Evolutionary conservation across 2,113 vertebrate species (phyloP).

Genomic region (Halichoerus grypus): DNA sequence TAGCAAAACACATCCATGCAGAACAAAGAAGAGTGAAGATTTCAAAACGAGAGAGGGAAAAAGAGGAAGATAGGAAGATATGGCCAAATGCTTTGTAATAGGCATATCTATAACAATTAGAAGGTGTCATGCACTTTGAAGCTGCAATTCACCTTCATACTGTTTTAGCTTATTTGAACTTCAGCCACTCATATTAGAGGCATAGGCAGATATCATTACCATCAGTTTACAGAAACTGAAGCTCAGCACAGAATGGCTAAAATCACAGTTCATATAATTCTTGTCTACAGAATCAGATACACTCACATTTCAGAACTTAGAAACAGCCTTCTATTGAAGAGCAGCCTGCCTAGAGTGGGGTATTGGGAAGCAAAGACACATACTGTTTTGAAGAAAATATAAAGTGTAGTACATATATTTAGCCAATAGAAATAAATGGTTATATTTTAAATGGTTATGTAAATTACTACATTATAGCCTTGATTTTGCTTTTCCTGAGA

Average conservation of each 20-base stretch:
- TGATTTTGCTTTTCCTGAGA: constrained; percentile 35
- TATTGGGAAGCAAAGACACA: not conserved
- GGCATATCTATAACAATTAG: not conserved
- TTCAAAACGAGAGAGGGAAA: not conserved
- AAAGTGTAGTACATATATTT: not conserved
- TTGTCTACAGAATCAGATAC: not conserved
- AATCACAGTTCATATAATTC: not conserved
- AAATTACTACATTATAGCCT: not conserved
- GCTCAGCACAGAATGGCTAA: not conserved
- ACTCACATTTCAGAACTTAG: not conserved
- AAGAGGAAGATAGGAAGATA: not conserved
- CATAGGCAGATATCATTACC: not conserved
- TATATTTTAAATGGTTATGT: constrained; percentile 37
- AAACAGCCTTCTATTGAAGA: not conserved
- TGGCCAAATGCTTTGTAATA: not conserved
- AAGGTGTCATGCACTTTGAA: not conserved
- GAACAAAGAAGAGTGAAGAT: not conserved
- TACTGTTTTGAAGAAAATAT: not conserved
- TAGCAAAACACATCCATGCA: not conserved
- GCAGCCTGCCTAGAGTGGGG: not conserved
- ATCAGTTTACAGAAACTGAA: not conserved
- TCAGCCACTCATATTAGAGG: not conserved
- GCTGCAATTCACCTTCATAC: not conserved
- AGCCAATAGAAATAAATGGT: constrained; percentile 32
- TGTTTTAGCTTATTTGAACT: not conserved